phyloP scores from a whole-genome alignment of 2,888 invertebrate genomes.

The Zele albiditarsus region DNA sequence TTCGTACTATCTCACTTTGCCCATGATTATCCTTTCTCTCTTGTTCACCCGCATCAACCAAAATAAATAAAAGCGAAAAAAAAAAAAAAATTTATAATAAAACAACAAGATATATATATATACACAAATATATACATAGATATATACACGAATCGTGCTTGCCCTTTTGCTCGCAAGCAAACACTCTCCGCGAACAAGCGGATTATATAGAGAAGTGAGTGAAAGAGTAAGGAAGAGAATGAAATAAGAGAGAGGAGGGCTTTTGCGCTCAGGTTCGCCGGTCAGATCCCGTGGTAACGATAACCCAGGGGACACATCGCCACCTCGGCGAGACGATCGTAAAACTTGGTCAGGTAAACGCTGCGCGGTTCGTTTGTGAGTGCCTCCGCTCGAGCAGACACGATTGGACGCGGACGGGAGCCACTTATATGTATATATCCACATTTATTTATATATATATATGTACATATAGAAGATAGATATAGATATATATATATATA shows the following conservation, averaged over 20 bases:
- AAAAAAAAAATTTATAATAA: neutral
- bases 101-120: neutral
- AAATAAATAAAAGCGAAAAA: neutral
- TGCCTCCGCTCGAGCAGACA: constrained; percentile 28
- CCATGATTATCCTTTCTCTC: neutral
- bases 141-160: constrained; percentile 22
- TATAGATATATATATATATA: neutral
- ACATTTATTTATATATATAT: neutral
- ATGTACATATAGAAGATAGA: too few relatives aligned
- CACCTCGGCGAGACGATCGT: constrained; percentile 72
- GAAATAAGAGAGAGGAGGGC: constrained; percentile 39
- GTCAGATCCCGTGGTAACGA: constrained; percentile 67
- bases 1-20: constrained; percentile 4
- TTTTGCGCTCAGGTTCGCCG: constrained; percentile 54
- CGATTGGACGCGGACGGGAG: constrained; percentile 27
- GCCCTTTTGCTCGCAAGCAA: constrained; percentile 6
- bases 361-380: constrained; percentile 66
- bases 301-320: constrained; percentile 71
- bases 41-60: neutral
- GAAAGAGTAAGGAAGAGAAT: constrained; percentile 17
- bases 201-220: neutral
- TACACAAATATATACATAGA: neutral
- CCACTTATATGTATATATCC: constrained; percentile 18
- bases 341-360: constrained; percentile 71
- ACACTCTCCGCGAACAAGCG: constrained; percentile 2